Base-by-base conservation (phyloP, 2,888 invertebrate species). In the Thymelicus acteon region DNA sequence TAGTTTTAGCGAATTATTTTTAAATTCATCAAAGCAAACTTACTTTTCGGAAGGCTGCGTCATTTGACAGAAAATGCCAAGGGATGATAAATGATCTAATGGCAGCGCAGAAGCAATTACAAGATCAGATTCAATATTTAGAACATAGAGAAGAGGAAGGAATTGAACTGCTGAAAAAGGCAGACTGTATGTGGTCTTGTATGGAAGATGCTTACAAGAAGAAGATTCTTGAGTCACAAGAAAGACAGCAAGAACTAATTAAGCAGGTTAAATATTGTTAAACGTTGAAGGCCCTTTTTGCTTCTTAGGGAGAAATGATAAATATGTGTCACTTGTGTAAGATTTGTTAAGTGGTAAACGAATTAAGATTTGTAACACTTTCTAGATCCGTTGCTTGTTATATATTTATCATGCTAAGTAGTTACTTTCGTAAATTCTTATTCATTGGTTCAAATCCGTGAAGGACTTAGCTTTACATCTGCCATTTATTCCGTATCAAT, bases 61-160 rank as follows among this genome's bases (percentile, higher is more conserved):
- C 85, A 10, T 85, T 83, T 54, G 91, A 91, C 48, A 82, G 85
- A 73, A 84, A 85, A 73, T 92, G 91, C 74, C 79, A 75, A 44
- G 74, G 48, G 0, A 94, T 91, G 81, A 82, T 96, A 3, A 89
- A 89, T 40, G 92, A 95, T 7, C 84, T 96, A 15, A 87, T 93
- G 49, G 81, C 85, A 60, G 87, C 91, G n/a, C 95, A 96, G 75
- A 87, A 93, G 60, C 83, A 89, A 37, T 88, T 95, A 75, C 92
- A 80, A 75, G 76, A 79, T 0, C 94, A 95, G 73, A 95, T 97
- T 39, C 87, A 87, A 72, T 91, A 94, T 64, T 84, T 96, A 62
- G 95, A 96, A 79, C 81, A 92, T 2, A 93, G 94, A 40, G 96
- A 96, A 78, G 92, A 90, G 68, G 90, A 95, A 0, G 95, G 95